Evolutionary conservation across 2,888 invertebrate genomes (phyloP), one percentile per base, ranked within the genome.

Genomic region (Agrochola macilenta): DNA sequence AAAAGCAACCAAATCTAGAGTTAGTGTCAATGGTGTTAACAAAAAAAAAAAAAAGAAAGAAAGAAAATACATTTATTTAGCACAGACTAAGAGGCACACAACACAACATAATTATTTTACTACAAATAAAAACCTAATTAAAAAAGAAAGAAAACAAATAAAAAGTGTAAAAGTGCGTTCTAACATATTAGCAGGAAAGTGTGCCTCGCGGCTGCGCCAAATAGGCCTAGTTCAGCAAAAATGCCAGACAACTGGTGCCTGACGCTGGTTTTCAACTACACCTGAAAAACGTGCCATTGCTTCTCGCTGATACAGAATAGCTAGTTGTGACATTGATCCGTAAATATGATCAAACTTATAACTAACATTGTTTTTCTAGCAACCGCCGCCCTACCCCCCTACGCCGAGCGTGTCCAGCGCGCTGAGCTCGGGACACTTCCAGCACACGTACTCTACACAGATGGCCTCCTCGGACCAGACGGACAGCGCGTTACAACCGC

Each of bases 361-460:
- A 14, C 26, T 66, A 5, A 11, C 12, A 4, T 68, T 30, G 7
- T 60, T 57, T n/a, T 23, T 46, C 74, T 78, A 91, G 91, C 92
- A 92, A 75, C 92, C 91, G 57, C 92, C 96, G n/a, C 96, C 96
- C 52, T 96, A 96, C 93, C 96, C 96, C 78, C 94, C 96, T 5
- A 96, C 96, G 87, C 96, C 96, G 89, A 94, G 93, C 90, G 96
- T 96, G 86, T 89, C 95, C 74, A 91, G 92, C 82, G 91, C 94
- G 72, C 88, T 91, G 49, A 91, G 90, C 88, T 88, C 93, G 87
- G 92, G 91, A n/a, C 94, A 93, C 91, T 93, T 94, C 91, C 94
- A 92, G 88, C 95, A 93, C 90, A 90, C 95, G 80, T 94, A 95
- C 91, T 89, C 93, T 66, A 81, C 92, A 86, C 94, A 92, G 82